Base-by-base conservation (phyloP, 2,797 vertebrate genomes). In the Novumbra hubbsi region DNA sequence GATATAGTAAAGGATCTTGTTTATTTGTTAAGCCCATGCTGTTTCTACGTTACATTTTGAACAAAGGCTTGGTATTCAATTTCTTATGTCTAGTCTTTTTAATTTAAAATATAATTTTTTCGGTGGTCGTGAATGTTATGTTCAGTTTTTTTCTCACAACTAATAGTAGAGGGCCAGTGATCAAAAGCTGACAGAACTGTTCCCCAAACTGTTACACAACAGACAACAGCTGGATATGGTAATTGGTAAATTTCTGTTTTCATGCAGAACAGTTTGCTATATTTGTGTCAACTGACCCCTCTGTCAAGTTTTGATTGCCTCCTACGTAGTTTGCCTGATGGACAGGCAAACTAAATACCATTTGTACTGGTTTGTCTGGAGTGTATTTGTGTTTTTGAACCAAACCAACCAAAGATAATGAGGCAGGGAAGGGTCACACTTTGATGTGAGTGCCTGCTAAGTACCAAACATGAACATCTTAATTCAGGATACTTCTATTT, bases 61-160 rank as follows among this genome's bases (percentile, higher is more conserved):
- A 28, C 48, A 17, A 62, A 27, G 71, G 64, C 21, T 60, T 55
- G 24, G 11, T 24, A 73, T 80, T 57, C 63, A 16, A 30, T 49
- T 49, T 75, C 73, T 60, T 63, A 49, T 1, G 67, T 63, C 65
- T 67, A 62, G 72, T 79, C 55, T 78, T 68, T 78, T 67, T 69
- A 62, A 78, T 75, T 69, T 66, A 7, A 41, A 76, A 67, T 64
- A 81, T 70, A 78, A 70, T 21, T 80, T 49, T 74, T 73, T 80
- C 76, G 72, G 70, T 7, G 16, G 49, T 73, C 80, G 80, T 49
- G 76, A 81, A 77, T 74, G 78, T 82, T 48, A 30, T 84, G 69
- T 73, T 72, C 68, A 72, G 41, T 66, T 79, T 16, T 50, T 69
- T 68, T 45, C 70, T 49, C n/a, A 0, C 50, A 75, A 70, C 71